Conservation (phyloP, 2,888 invertebrate species). For the Aphidius colemani region DNA sequence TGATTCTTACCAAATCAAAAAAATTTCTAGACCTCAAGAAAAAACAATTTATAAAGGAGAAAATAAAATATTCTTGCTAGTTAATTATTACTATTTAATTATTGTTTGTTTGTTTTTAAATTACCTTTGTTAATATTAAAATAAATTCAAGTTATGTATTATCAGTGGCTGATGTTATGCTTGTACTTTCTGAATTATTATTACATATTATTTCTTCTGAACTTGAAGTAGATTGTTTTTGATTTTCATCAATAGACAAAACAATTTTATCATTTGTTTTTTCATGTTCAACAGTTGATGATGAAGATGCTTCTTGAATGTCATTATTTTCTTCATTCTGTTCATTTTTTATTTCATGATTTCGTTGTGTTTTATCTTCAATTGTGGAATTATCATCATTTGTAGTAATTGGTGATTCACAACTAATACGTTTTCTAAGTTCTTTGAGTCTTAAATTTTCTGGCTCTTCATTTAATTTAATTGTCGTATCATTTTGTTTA, state of each 20-base stretch:
- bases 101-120: neutral
- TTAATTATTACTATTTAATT: neutral
- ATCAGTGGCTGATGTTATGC: neutral
- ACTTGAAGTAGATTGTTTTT: neutral
- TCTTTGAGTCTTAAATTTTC: neutral
- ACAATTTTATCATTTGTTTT: too few species aligned
- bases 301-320: neutral
- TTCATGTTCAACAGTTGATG: too few species aligned
- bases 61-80: neutral
- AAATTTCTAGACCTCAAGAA: neutral
- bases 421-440: neutral
- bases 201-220: neutral
- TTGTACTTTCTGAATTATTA: too few species aligned
- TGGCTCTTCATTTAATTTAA: too few species aligned
- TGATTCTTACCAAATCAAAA: neutral
- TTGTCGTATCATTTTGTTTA: neutral
- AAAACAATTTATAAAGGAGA: slow-evolving; percentile 1
- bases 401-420: neutral
- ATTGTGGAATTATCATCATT: slow-evolving; percentile 2
- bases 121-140: neutral
- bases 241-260: neutral
- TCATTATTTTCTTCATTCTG: neutral
- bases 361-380: neutral
- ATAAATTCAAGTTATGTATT: neutral
- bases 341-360: neutral